phyloP scores from a whole-genome alignment of 2,888 invertebrate species.

The Arctia plantaginis region DNA sequence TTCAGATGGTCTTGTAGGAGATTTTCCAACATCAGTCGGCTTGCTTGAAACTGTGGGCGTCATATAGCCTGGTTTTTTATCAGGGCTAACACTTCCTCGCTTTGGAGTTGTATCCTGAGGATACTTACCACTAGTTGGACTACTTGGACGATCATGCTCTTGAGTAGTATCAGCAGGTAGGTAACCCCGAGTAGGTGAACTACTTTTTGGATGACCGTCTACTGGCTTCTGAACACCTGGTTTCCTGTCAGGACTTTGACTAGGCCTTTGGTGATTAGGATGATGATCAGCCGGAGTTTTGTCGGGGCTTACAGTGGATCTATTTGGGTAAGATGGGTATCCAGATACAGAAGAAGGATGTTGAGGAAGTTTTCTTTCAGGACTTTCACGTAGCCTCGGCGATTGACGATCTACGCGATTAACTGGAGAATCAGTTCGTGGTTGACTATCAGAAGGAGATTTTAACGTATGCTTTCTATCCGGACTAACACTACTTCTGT shows the following conservation, averaged over 20 bases:
- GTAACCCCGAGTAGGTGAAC: slow-evolving; percentile 35
- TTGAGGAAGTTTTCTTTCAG: slow-evolving; percentile 52
- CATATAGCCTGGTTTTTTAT: slow-evolving; percentile 69
- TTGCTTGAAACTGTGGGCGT: slow-evolving; percentile 63
- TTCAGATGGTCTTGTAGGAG: slow-evolving; percentile 37
- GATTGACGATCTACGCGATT: slow-evolving; percentile 36
- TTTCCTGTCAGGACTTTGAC: slow-evolving; percentile 60
- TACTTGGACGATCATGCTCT: slow-evolving; percentile 31
- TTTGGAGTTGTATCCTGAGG: slow-evolving; percentile 32
- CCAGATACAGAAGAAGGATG: slow-evolving; percentile 26
- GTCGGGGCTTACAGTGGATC: slow-evolving; percentile 37
- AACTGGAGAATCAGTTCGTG: slow-evolving; percentile 29
- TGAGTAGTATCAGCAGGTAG: slow-evolving; percentile 23
- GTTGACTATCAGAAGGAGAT: slow-evolving; percentile 25
- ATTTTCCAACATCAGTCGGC: slow-evolving; percentile 42
- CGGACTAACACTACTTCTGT: slow-evolving; percentile 61
- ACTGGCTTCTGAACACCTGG: slow-evolving; percentile 34
- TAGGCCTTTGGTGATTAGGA: slow-evolving; percentile 38
- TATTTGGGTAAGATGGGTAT: slow-evolving; percentile 28
- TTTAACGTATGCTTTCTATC: slow-evolving; percentile 50
- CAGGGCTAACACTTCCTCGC: slow-evolving; percentile 52
- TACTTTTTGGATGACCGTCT: slow-evolving; percentile 25
- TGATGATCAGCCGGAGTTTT: slow-evolving; percentile 20
- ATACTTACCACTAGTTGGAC: slow-evolving; percentile 26
- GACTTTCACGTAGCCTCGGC: slow-evolving; percentile 53